Conservation (phyloP, 2,797 vertebrate species). For the Pangasius macronema region DNA sequence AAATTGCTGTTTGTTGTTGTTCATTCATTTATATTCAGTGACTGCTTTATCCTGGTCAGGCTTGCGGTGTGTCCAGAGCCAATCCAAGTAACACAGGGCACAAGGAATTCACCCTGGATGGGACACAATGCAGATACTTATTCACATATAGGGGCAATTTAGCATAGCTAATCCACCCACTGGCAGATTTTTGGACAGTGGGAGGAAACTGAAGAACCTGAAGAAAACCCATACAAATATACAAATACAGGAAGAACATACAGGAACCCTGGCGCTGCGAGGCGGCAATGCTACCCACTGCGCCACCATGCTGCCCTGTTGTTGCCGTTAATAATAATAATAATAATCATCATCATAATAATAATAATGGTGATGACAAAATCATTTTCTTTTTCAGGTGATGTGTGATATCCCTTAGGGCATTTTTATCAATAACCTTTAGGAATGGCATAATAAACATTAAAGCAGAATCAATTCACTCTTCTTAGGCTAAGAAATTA, state of each 20-base stretch:
- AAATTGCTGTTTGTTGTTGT: not conserved
- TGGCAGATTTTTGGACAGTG: not conserved
- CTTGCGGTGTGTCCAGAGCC: not conserved
- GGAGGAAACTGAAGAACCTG: not conserved
- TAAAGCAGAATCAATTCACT: not conserved
- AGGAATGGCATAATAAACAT: not conserved
- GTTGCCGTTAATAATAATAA: not conserved
- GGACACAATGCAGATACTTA: not conserved
- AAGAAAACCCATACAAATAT: not conserved
- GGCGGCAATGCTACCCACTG: not conserved
- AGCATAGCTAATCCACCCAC: not conserved
- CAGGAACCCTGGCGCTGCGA: not conserved
- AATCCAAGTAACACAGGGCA: not conserved
- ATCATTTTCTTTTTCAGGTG: not conserved
- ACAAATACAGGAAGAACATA: not conserved
- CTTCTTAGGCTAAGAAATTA: not conserved
- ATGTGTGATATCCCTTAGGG: not conserved
- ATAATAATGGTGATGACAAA: not conserved
- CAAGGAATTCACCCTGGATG: not conserved
- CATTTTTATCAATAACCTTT: not conserved
- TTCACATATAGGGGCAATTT: not conserved
- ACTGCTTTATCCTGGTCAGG: not conserved
- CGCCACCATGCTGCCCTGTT: not conserved
- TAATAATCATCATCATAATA: not conserved
- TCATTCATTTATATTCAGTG: not conserved